Base-by-base conservation (phyloP, 2,888 invertebrate genomes). In the Leucozona laternaria region DNA sequence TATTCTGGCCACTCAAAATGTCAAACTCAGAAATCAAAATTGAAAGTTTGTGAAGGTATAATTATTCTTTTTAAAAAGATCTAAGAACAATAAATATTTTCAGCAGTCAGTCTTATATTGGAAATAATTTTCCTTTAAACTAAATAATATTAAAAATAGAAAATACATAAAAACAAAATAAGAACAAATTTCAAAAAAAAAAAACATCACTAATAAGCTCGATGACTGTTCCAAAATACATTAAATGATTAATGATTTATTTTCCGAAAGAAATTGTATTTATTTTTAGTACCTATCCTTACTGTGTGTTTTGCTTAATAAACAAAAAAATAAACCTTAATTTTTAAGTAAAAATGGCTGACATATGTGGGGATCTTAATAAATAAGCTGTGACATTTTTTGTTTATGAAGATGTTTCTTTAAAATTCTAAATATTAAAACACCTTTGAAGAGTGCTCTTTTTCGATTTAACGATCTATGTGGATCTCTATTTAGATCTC, bases 121-220 rank as follows among this genome's bases (percentile, higher is more conserved):
- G 2, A 15, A 37, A 37, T 20, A 15, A 13, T 58, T 31, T 64
- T 48, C 7, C 25, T 40, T 31, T 31, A 48, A 28, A 31, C n/a
- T 45, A 2, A 31, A 64, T 6, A 5, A n/a, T 17, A 43, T 25
- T 34, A 20, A 28, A 62, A 66, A 66, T 66, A 66, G 66, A 64
- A 66, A 64, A 43, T 17, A 57, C 5, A 64, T 45, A 34, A 48
- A 48, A 43, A 64, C 2, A 64, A 64, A 64, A 31, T 17, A 45
- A 48, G 17, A 37, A 17, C n/a, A 17, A 45, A 20, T 66, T 37
- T 58, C 17, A n/a, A 68, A 72, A 70, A 62, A n/a, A n/a, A n/a
- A n/a, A n/a, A n/a, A n/a, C n/a, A n/a, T n/a, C 73, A 66, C 82
- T 73, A 78, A 78, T 73, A 72, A 75, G 82, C 75, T 71, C 25